These are phyloP conservation scores for Hydractinia symbiolongicarpus DNA, from an alignment of 30 jellyfish, hydroid and myxozoan genomes.

Conservation along the genomic window DNA sequence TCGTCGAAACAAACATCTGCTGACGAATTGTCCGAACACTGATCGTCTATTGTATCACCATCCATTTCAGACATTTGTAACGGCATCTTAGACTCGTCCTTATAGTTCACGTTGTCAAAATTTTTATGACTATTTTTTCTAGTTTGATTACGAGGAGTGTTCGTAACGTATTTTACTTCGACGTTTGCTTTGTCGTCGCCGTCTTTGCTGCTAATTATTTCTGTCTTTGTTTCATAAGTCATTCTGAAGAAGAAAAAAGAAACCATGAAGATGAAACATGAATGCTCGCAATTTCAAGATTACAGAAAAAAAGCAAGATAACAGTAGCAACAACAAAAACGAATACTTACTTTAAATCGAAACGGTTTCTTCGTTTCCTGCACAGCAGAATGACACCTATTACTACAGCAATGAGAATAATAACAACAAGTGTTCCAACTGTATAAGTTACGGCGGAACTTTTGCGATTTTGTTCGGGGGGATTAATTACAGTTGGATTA, in stretches of 20 bases:
- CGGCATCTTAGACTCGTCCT: slow-evolving; percentile 51
- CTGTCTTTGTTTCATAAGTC: slow-evolving; percentile 34
- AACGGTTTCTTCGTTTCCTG: slow-evolving; percentile 12
- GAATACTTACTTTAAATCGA: slow-evolving; percentile 36
- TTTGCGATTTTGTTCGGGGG: too few relatives aligned
- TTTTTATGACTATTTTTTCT: slow-evolving; percentile 31
- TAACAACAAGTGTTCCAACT: not conserved
- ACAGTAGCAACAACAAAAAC: not conserved
- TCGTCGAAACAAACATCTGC: slow-evolving; percentile 42
- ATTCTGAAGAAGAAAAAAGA: slow-evolving; percentile 17
- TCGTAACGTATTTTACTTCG: slow-evolving; percentile 18
- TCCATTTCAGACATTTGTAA: slow-evolving; percentile 35
- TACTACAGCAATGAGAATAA: not conserved
- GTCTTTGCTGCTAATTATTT: slow-evolving; percentile 11
- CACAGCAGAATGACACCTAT: not conserved
- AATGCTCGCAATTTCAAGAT: too few relatives aligned
- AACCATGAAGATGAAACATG: too few relatives aligned
- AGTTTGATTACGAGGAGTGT: not conserved
- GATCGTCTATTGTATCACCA: slow-evolving; percentile 30
- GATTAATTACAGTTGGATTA: not conserved
- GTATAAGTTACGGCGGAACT: not conserved
- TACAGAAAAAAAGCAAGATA: too few relatives aligned
- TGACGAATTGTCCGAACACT: slow-evolving; percentile 68
- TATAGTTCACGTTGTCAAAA: slow-evolving; percentile 59
- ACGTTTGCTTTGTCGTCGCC: not conserved